Evolutionary conservation across 2,888 invertebrate species (phyloP), one percentile per base, ranked within the genome.

Genomic region (Harpagoxenus sublaevis): DNA sequence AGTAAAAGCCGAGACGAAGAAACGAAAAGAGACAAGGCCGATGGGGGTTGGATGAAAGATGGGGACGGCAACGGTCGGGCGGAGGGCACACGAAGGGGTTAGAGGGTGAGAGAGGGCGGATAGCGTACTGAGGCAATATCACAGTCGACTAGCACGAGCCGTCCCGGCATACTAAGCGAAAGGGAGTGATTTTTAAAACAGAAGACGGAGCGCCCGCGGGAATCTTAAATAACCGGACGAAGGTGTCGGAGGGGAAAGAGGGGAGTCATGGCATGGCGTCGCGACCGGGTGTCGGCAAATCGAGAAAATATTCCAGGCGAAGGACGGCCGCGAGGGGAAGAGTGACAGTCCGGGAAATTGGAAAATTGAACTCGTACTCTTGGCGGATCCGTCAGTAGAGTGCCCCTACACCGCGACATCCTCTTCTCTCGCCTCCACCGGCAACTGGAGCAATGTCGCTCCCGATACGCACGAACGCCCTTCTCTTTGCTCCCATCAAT

Each of bases 101-200:
- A 35, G 48, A 23, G 15, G 15, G n/a, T 8, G 57, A 15, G 68
- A 5, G 55, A 78, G 55, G 42, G 57, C 9, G 60, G 23, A 68
- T 57, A 70, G 71, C 35, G 71, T 89, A 89, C 83, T 86, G 84
- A 92, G 91, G 94, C 93, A 94, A 94, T 94, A 94, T 94, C 93
- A 93, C 94, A 93, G 94, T 94, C 92, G 93, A 94, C 93, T 93
- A 92, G 91, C 92, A 86, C 91, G 90, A 90, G 89, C 88, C 89
- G 87, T 87, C 88, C 85, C 89, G 89, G 93, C 93, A 94, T 94
- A 94, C 93, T 92, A 94, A 94, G 92, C 91, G 92, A 81, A 88
- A 73, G 68, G 88, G 91, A 92, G 93, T 92, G 94, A 94, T 93
- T 93, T 94, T 93, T 92, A 92, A 94, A 94, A 93, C 91, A 93